These are phyloP conservation scores for Pantherophis guttatus DNA, from an alignment of 2,113 vertebrate genomes.

Conservation along the genomic window DNA sequence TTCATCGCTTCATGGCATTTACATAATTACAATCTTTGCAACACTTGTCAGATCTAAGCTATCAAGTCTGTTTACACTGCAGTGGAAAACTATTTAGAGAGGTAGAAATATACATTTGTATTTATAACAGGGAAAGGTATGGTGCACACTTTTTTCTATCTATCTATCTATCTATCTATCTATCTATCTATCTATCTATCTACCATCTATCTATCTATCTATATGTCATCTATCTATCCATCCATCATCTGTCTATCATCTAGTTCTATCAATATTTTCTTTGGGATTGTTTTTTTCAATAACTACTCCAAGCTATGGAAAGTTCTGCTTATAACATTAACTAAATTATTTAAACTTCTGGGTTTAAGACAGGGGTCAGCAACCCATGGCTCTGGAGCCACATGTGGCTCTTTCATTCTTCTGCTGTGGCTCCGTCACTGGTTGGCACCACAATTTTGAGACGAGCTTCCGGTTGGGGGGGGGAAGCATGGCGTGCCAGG, in stretches of 20 bases:
- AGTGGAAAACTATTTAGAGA: slow-evolving; percentile 57
- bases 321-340: background rate
- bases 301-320: background rate
- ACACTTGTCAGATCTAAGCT: slow-evolving; percentile 48
- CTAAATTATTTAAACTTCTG: background rate
- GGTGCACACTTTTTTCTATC: slow-evolving; percentile 18
- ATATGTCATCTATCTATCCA: background rate
- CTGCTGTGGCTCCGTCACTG: too few species aligned
- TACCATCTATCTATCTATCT: background rate
- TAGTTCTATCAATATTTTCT: background rate
- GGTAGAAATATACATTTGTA: slow-evolving; percentile 57
- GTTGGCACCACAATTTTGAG: too few species aligned
- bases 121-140: slow-evolving; percentile 39
- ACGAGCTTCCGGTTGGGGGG: too few species aligned
- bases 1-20: slow-evolving; percentile 42
- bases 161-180: slow-evolving; percentile 27
- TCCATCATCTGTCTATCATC: background rate
- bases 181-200: slow-evolving; percentile 27
- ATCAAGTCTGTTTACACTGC: slow-evolving; percentile 54
- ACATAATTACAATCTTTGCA: slow-evolving; percentile 45
- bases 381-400: too few species aligned
- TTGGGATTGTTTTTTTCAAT: too few species aligned
- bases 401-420: too few species aligned
- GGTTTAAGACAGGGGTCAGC: background rate
- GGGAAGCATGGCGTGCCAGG: too few species aligned